These are phyloP conservation scores for Leucophenga varia DNA, from an alignment of 1,140 invertebrate genomes.

Conservation along the genomic window DNA sequence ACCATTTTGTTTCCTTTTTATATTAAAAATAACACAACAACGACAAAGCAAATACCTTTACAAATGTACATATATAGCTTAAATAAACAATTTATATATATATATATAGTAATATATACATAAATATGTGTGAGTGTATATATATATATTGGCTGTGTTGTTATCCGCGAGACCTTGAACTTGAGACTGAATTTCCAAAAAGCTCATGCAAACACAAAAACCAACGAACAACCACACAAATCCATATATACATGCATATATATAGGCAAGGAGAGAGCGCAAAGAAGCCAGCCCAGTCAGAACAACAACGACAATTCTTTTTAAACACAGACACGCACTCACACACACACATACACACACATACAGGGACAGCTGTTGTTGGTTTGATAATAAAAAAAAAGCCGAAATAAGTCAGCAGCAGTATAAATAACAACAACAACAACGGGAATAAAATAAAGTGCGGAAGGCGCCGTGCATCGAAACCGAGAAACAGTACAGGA, in stretches of 20 bases:
- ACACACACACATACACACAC: slow-evolving; percentile 15
- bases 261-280: too few species aligned
- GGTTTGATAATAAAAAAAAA: too few species aligned
- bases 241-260: slow-evolving; percentile 1
- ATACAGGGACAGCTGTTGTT: slow-evolving; percentile 17
- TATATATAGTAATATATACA: too few species aligned
- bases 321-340: slow-evolving; percentile 19
- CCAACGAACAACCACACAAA: slow-evolving; percentile 6
- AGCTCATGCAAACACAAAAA: slow-evolving; percentile 26
- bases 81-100: slow-evolving; percentile 1
- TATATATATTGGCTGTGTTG: too few species aligned
- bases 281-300: too few species aligned
- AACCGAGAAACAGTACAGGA: too few species aligned
- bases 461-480: too few species aligned
- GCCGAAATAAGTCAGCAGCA: slow-evolving; percentile 2
- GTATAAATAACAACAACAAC: slow-evolving; percentile 14
- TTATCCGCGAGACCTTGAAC: slow-evolving; percentile 56
- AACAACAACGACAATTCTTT: too few species aligned
- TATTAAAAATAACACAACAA: not conserved
- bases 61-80: slow-evolving; percentile 3
- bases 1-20: slow-evolving; percentile 3
- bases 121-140: slow-evolving; percentile 19
- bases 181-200: slow-evolving; percentile 57
- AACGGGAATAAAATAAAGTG: slow-evolving; percentile 21
- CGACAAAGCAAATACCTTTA: not conserved